Conservation (phyloP, 2,888 invertebrate species). For the Polymixis lichenea region DNA sequence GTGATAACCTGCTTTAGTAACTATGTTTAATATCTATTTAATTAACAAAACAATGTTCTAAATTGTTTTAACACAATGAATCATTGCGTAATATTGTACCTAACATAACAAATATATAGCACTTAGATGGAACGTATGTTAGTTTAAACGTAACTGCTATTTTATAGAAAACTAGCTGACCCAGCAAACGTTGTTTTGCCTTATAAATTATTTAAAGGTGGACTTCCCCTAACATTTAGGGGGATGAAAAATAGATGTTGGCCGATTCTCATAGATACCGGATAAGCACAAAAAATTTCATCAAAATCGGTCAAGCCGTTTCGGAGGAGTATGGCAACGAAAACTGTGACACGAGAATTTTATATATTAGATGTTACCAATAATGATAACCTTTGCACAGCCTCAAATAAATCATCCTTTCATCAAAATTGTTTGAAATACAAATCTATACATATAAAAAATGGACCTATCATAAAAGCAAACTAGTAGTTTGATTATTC, state of each 20-base stretch:
- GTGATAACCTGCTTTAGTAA: slow-evolving; percentile 32
- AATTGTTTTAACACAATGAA: slow-evolving; percentile 20
- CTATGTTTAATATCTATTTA: not conserved
- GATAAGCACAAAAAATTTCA: no score
- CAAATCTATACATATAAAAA: no score
- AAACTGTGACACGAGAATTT: no score
- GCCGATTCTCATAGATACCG: no score
- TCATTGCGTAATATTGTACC: not conserved
- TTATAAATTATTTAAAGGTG: no score
- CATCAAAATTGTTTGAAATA: slow-evolving; percentile 11
- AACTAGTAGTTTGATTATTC: not conserved
- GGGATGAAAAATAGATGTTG: no score
- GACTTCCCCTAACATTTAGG: no score
- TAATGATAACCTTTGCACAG: not conserved
- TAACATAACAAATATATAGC: slow-evolving; percentile 23
- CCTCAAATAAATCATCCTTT: slow-evolving; percentile 8
- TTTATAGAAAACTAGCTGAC: slow-evolving; percentile 2
- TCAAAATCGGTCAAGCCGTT: no score
- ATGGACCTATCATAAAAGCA: no score
- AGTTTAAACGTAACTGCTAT: slow-evolving; percentile 9
- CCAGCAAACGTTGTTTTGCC: no score
- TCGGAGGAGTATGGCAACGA: no score
- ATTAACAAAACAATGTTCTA: slow-evolving; percentile 4
- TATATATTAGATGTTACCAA: no score
- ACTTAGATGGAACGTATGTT: slow-evolving; percentile 23